Conservation (phyloP, 2,888 invertebrate genomes). For the Yponomeuta plumbellus region DNA sequence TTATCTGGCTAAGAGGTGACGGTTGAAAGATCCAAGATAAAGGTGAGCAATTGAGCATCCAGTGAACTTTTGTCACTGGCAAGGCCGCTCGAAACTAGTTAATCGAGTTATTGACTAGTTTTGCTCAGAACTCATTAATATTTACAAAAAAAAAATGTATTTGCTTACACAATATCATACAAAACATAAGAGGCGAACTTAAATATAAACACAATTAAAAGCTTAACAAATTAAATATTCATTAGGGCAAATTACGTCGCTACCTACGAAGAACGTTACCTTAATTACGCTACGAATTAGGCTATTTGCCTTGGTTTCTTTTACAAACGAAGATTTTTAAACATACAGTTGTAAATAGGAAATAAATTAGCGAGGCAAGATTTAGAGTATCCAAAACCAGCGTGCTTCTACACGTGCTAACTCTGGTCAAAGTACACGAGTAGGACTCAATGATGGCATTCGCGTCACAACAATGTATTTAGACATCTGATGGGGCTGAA, state of each 20-base stretch:
- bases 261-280: no score
- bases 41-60: not conserved
- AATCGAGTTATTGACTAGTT: not conserved
- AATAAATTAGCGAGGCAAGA: no score
- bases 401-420: no score
- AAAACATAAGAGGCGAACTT: not conserved
- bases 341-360: no score
- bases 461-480: no score
- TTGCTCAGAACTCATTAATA: not conserved
- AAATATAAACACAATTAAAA: not conserved
- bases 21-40: not conserved
- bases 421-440: no score
- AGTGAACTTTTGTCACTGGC: not conserved
- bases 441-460: no score
- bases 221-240: not conserved
- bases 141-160: not conserved
- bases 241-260: not conserved
- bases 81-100: not conserved
- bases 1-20: not conserved
- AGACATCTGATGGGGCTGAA: no score
- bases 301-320: no score
- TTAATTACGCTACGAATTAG: no score
- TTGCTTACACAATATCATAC: not conserved
- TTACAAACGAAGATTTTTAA: no score
- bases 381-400: no score